Conservation (phyloP, 2,797 vertebrate species). For the Pygocentrus nattereri region DNA sequence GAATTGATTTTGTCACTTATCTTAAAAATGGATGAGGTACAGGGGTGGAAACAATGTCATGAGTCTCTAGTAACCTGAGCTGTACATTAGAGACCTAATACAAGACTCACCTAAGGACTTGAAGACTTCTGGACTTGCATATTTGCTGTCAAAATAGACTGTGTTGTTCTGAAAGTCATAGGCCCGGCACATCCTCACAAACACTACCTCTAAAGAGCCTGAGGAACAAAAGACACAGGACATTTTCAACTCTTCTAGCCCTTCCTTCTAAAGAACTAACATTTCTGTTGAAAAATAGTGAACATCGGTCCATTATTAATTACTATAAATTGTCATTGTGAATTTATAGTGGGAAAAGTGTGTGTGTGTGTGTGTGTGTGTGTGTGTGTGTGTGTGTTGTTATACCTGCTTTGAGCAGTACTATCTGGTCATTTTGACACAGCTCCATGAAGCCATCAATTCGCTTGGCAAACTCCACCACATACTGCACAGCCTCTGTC, state of each 20-base stretch:
- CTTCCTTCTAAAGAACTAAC: not conserved
- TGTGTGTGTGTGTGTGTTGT: not conserved
- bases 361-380: not conserved
- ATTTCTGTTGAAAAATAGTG: not conserved
- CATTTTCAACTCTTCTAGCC: not conserved
- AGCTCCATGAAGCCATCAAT: constrained; percentile 96
- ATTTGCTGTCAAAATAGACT: constrained; percentile 93
- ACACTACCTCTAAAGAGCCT: constrained; percentile 95
- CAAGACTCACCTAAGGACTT: constrained; percentile 85
- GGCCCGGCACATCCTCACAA: constrained; percentile 94
- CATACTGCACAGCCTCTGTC: constrained; percentile 94
- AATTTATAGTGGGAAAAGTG: too few relatives aligned
- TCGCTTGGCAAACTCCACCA: constrained; percentile 96
- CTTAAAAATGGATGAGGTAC: too few relatives aligned
- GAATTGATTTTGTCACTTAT: too few relatives aligned
- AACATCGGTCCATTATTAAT: not conserved
- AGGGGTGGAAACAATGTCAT: too few relatives aligned
- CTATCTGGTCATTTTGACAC: constrained; percentile 96
- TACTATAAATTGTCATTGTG: too few relatives aligned
- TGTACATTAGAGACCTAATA: not conserved
- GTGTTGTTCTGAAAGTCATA: constrained; percentile 93
- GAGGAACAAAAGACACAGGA: constrained; percentile 23
- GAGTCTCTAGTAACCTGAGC: too few relatives aligned
- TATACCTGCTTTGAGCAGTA: constrained; percentile 94
- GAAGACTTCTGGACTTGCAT: constrained; percentile 90